Evolutionary conservation across 2,888 invertebrate species (phyloP).

Genomic region (Dynastes maya): DNA sequence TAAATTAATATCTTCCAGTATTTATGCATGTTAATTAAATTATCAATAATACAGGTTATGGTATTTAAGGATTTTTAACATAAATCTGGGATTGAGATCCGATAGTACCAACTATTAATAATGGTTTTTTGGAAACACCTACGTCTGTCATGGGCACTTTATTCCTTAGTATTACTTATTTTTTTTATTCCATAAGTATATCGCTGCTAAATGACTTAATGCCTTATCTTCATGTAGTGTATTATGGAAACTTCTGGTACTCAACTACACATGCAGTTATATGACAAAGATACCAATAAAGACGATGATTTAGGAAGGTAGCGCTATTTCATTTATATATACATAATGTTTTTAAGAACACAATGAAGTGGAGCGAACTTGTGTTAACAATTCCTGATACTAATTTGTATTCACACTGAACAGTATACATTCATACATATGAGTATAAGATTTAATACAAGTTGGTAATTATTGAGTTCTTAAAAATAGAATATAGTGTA

Average conservation of each 20-base stretch:
- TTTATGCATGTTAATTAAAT: slow-evolving; percentile 20
- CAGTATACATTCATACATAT: no score
- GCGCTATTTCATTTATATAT: slow-evolving; percentile 42
- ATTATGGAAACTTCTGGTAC: slow-evolving; percentile 73
- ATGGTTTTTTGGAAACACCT: slow-evolving; percentile 86
- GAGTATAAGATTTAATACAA: no score
- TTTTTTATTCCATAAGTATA: slow-evolving; percentile 6
- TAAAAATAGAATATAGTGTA: no score
- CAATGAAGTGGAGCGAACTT: background rate
- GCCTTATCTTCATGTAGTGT: slow-evolving; percentile 70
- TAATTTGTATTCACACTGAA: no score
- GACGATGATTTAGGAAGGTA: slow-evolving; percentile 95
- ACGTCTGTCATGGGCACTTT: slow-evolving; percentile 68
- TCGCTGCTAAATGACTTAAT: slow-evolving; percentile 45
- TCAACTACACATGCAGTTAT: slow-evolving; percentile 79
- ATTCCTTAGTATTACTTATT: background rate
- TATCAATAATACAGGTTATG: slow-evolving; percentile 75
- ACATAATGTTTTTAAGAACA: slow-evolving; percentile 8
- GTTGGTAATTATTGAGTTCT: no score
- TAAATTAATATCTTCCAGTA: slow-evolving; percentile 30
- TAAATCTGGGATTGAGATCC: slow-evolving; percentile 91
- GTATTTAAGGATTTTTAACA: slow-evolving; percentile 83
- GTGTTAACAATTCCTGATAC: no score
- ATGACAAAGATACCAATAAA: slow-evolving; percentile 93
- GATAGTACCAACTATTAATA: slow-evolving; percentile 83